These are phyloP conservation scores for Ganaspis sp. DNA, from an alignment of 1,140 invertebrate species.

Conservation along the genomic window DNA sequence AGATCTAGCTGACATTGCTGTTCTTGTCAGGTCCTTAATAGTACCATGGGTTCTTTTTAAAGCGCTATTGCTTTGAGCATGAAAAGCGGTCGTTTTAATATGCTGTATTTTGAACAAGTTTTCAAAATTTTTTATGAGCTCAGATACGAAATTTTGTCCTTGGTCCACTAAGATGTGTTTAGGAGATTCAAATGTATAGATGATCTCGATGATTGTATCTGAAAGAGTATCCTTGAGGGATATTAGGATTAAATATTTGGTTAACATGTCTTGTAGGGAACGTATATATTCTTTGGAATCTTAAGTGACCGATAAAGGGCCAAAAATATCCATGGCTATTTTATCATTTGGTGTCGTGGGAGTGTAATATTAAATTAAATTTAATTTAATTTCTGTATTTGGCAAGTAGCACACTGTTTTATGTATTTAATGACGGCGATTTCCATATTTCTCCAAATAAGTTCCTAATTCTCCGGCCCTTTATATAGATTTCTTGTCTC, in stretches of 20 bases:
- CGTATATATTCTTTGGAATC: too few species aligned
- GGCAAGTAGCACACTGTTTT: constrained; percentile 8
- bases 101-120: neutral
- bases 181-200: neutral
- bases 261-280: neutral
- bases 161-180: constrained; percentile 3
- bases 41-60: neutral
- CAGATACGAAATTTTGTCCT: neutral
- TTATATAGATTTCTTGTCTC: neutral
- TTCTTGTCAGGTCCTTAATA: neutral
- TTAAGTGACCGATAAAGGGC: neutral
- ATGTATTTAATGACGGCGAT: neutral
- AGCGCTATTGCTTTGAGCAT: constrained; percentile 1
- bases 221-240: neutral
- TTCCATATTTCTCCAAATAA: neutral
- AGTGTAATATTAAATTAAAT: neutral
- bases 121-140: constrained; percentile 6
- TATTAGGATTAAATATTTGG: neutral
- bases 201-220: neutral
- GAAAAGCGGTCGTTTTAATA: neutral
- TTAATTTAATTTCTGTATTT: neutral
- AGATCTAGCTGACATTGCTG: neutral
- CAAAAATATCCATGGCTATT: constrained; percentile 33
- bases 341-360: neutral
- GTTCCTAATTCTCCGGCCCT: neutral